phyloP scores from a whole-genome alignment of 2,797 vertebrate genomes.

The Scleropages formosus region DNA sequence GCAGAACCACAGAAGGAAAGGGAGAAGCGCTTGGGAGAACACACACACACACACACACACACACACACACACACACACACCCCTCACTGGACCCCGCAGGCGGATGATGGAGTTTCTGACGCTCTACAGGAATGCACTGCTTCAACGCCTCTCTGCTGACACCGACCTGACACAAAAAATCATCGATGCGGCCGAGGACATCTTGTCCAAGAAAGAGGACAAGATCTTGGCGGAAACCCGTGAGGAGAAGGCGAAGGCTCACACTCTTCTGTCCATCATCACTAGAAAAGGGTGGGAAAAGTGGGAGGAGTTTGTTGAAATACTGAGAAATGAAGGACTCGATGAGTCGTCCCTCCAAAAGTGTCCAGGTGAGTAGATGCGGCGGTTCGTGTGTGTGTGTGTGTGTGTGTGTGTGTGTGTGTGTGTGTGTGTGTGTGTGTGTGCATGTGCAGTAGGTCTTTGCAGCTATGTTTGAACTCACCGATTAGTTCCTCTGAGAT shows the following conservation, averaged over 20 bases:
- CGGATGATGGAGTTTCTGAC: not conserved
- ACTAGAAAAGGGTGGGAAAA: not conserved
- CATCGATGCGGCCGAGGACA: not conserved
- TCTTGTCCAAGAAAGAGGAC: not conserved
- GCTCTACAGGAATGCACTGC: not conserved
- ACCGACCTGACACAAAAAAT: not conserved
- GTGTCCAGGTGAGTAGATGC: conserved; percentile 3
- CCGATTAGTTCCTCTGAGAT: no score
- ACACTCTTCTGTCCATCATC: not conserved
- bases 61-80: not conserved
- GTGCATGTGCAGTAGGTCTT: no score
- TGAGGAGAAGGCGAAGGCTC: not conserved
- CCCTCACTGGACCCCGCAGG: not conserved
- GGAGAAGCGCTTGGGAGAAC: no score
- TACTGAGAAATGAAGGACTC: not conserved
- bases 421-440: no score
- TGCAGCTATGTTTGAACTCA: no score
- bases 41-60: no score
- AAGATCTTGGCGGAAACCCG: not conserved
- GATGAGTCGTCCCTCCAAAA: not conserved
- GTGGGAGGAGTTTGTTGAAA: conserved; percentile 2
- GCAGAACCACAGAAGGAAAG: no score
- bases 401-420: no score
- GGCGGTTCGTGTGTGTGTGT: no score
- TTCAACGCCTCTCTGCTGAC: not conserved